These are phyloP conservation scores for Sylvia borin DNA, from an alignment of 2,797 vertebrate genomes.

Conservation along the genomic window DNA sequence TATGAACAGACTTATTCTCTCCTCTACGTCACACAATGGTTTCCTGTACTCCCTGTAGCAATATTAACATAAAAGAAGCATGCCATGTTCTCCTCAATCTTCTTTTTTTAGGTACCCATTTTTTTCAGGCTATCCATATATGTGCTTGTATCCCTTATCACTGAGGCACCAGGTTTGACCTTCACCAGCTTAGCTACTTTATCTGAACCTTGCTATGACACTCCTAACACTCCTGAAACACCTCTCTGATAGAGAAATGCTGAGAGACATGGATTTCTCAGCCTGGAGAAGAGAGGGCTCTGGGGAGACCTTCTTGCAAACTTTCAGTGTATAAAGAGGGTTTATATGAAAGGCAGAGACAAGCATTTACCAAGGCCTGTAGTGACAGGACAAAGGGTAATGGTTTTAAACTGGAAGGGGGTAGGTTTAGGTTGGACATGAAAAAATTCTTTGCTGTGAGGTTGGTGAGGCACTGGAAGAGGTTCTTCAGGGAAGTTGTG, in stretches of 20 bases:
- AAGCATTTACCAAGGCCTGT: not conserved
- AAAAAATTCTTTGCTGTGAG: not conserved
- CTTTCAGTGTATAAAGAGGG: not conserved
- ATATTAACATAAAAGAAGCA: not conserved
- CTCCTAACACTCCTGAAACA: not conserved
- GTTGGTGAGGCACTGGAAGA: not conserved
- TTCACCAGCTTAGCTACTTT: not conserved
- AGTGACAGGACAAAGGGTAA: not conserved
- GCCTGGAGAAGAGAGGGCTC: not conserved
- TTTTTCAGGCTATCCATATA: not conserved
- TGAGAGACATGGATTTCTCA: not conserved
- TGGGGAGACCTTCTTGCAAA: not conserved
- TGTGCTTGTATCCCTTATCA: not conserved
- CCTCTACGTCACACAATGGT: too few species aligned
- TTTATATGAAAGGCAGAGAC: not conserved
- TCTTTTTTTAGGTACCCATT: not conserved
- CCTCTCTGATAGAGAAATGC: not conserved
- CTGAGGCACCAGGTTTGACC: not conserved
- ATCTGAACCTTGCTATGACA: not conserved
- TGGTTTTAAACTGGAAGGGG: not conserved
- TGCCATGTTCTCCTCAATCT: not conserved
- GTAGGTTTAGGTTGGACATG: not conserved
- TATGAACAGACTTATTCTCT: not conserved
- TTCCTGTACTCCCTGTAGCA: not conserved
- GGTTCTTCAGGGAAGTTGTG: not conserved